Conservation (phyloP, 2,888 invertebrate species). For the Temnothorax unifasciatus region DNA sequence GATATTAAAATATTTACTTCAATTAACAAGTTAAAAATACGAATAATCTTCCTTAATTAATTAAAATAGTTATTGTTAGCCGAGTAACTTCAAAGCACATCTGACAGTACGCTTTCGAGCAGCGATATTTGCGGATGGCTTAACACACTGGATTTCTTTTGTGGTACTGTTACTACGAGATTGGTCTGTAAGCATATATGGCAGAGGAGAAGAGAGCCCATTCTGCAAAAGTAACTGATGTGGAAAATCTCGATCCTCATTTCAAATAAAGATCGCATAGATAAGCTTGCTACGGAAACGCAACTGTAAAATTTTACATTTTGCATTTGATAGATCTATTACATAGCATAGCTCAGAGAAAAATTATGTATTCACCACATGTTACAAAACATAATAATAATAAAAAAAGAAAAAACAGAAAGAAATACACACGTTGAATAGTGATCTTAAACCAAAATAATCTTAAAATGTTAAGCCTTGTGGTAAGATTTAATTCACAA, state of each 20-base stretch:
- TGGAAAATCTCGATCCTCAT: neutral
- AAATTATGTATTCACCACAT: neutral
- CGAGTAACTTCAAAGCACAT: conserved; percentile 2
- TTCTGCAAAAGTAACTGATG: neutral
- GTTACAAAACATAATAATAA: neutral
- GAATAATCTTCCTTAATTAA: conserved; percentile 18
- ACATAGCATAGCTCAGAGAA: neutral
- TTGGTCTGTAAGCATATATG: neutral
- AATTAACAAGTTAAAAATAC: neutral
- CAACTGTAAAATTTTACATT: conserved; percentile 3
- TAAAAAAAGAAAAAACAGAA: neutral
- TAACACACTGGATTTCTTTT: neutral
- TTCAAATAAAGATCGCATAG: neutral
- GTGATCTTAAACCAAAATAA: neutral
- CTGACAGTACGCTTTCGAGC: neutral
- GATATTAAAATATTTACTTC: neutral
- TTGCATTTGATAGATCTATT: neutral
- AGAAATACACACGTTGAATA: neutral
- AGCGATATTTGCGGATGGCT: conserved; percentile 21
- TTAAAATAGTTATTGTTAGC: conserved; percentile 7
- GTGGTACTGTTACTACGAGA: neutral
- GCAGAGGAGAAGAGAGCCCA: neutral
- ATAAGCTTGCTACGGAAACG: neutral
- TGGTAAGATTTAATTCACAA: neutral
- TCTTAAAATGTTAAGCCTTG: neutral